Percentiles rank a stretch among this genome's conserved stretches.
Evolutionary conservation across 2,888 invertebrate species (phyloP).

Genomic region (Tipula unca): DNA sequence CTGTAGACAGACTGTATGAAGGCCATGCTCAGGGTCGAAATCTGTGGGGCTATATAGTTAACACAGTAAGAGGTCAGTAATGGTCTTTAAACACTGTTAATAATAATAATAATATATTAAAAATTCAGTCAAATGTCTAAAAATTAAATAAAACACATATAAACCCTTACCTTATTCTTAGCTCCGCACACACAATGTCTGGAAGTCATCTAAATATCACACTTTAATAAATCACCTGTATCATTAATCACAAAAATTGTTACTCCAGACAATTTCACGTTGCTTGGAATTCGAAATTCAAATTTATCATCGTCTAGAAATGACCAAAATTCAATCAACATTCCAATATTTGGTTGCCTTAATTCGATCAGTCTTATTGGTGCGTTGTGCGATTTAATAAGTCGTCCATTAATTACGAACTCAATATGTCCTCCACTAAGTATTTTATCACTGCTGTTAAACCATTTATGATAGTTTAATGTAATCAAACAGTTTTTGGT

Average conservation of each 20-base stretch:
- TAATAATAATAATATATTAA: too few species aligned
- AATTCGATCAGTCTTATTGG: conserved; percentile 33
- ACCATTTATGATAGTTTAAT: conserved; percentile 37
- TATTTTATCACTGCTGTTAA: conserved; percentile 26
- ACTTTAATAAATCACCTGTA: conserved; percentile 21
- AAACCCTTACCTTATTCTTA: not conserved
- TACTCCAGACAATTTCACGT: not conserved
- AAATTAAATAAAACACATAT: not conserved
- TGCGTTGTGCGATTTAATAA: conserved; percentile 15
- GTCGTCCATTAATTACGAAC: not conserved
- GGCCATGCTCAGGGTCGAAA: too few species aligned
- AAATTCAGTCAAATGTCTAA: too few species aligned
- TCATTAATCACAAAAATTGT: conserved; percentile 22
- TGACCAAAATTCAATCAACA: conserved; percentile 20
- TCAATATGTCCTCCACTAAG: not conserved
- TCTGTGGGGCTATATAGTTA: too few species aligned
- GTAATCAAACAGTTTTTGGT: conserved; percentile 36
- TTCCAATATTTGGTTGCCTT: not conserved
- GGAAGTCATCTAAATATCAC: not conserved
- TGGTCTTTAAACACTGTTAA: too few species aligned
- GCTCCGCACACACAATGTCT: not conserved
- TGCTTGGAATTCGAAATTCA: conserved; percentile 21
- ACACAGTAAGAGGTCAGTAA: too few species aligned
- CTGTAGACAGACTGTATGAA: too few species aligned
- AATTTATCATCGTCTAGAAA: conserved; percentile 15